Percentiles rank a stretch among this genome's conserved stretches.
Evolutionary conservation across 2,888 invertebrate genomes (phyloP).

Genomic region (Cataglyphis livida): DNA sequence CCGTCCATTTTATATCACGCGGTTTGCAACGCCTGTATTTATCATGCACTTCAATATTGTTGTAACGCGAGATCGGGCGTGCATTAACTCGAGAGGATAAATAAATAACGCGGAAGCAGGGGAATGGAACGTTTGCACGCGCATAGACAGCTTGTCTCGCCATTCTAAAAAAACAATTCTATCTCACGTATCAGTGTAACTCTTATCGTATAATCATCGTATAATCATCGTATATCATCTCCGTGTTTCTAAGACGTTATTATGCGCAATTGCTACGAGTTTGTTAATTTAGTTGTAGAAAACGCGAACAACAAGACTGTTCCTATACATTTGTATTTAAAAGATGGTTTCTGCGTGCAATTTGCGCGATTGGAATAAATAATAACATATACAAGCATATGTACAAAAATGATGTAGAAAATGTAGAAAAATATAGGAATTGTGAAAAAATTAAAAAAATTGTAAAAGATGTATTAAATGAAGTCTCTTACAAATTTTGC

Average conservation of each 20-base stretch:
- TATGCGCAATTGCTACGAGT: conserved; percentile 43
- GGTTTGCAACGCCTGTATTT: conserved; percentile 49
- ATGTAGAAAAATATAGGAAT: not conserved
- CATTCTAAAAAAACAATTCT: not conserved
- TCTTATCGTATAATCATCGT: conserved; percentile 55
- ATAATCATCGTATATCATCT: conserved; percentile 50
- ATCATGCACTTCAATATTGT: conserved; percentile 55
- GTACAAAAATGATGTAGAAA: not conserved
- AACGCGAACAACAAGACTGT: conserved; percentile 32
- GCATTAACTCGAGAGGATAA: conserved; percentile 53
- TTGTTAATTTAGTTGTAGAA: conserved; percentile 32
- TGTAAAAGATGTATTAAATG: not conserved
- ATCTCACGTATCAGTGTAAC: conserved; percentile 27
- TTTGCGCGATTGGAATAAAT: not conserved
- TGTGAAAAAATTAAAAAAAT: not conserved
- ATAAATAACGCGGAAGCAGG: conserved; percentile 50
- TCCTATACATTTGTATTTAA: conserved; percentile 13
- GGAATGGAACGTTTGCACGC: conserved; percentile 40
- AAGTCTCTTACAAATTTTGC: not conserved
- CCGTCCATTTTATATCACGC: conserved; percentile 46
- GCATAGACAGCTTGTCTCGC: conserved; percentile 37
- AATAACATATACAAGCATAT: not conserved
- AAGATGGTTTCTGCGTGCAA: not conserved
- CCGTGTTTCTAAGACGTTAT: conserved; percentile 55
- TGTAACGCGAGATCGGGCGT: conserved; percentile 51